These are phyloP conservation scores for Chromis chromis DNA, from an alignment of 2,797 vertebrate species.

Conservation along the genomic window DNA sequence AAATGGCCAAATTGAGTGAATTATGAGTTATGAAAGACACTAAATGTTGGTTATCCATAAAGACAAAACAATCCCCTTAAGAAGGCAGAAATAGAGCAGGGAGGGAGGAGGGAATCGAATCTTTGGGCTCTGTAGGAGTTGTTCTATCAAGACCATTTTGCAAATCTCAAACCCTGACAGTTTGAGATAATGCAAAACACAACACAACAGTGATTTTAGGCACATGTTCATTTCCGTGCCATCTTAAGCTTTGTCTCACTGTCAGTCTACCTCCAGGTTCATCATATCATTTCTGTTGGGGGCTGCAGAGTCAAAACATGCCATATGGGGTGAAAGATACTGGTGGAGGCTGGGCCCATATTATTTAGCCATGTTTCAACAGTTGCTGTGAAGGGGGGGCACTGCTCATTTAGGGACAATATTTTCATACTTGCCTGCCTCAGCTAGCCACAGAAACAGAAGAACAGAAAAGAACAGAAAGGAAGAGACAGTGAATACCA, in stretches of 20 bases:
- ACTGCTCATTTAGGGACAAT: constrained; percentile 59
- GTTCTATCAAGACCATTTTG: constrained; percentile 26
- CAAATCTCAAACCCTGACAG: constrained; percentile 26
- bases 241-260: constrained; percentile 7
- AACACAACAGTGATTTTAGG: constrained; percentile 23
- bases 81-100: constrained; percentile 55
- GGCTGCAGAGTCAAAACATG: constrained; percentile 67
- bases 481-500: constrained; percentile 81
- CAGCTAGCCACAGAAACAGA: constrained; percentile 85
- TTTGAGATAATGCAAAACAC: constrained; percentile 39
- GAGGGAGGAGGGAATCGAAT: constrained; percentile 28
- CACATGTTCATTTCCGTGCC: constrained; percentile 9
- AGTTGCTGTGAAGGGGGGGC: constrained; percentile 35
- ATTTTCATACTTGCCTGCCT: constrained; percentile 87
- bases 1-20: constrained; percentile 2
- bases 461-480: constrained; percentile 79
- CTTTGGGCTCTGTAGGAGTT: constrained; percentile 27
- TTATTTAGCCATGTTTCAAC: constrained; percentile 63
- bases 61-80: constrained; percentile 64
- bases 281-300: constrained; percentile 9
- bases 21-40: neutral
- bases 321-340: constrained; percentile 55
- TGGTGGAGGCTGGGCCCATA: constrained; percentile 41
- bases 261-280: constrained; percentile 28
- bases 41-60: neutral